Conservation (phyloP, 2,797 vertebrate species). For the Mormyrus proboscirostris region DNA sequence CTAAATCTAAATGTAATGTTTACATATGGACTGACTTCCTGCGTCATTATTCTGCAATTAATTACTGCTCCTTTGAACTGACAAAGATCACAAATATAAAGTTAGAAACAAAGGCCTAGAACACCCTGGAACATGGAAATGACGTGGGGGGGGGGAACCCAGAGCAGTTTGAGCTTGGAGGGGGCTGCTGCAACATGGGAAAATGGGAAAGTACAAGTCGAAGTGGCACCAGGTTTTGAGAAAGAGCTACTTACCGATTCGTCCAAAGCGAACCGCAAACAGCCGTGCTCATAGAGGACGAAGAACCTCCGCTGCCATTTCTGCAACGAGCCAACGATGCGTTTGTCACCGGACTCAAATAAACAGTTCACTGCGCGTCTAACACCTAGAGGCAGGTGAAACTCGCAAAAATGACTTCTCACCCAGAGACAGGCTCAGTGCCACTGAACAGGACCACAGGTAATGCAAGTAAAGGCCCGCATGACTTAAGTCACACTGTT, state of each 20-base stretch:
- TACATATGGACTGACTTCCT: not conserved
- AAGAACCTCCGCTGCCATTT: slow-evolving; percentile 78
- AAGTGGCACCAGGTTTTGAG: not conserved
- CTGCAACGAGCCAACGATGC: slow-evolving; percentile 44
- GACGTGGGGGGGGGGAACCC: not conserved
- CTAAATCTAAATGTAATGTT: not conserved
- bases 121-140: not conserved
- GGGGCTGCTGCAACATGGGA: not conserved
- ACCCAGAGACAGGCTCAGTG: not conserved
- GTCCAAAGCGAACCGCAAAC: slow-evolving; percentile 70
- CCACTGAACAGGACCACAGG: not conserved
- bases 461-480: not conserved
- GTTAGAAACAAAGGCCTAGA: not conserved
- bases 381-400: not conserved
- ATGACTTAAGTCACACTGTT: not conserved
- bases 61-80: not conserved
- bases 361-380: not conserved
- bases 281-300: slow-evolving; percentile 73
- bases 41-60: not conserved
- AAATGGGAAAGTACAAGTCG: not conserved
- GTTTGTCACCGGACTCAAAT: not conserved
- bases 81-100: slow-evolving; percentile 1
- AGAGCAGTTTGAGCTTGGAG: not conserved
- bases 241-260: slow-evolving; percentile 62
- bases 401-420: not conserved